Evolutionary conservation across 2,113 vertebrate genomes (phyloP).

Genomic region (Carassius carassius): DNA sequence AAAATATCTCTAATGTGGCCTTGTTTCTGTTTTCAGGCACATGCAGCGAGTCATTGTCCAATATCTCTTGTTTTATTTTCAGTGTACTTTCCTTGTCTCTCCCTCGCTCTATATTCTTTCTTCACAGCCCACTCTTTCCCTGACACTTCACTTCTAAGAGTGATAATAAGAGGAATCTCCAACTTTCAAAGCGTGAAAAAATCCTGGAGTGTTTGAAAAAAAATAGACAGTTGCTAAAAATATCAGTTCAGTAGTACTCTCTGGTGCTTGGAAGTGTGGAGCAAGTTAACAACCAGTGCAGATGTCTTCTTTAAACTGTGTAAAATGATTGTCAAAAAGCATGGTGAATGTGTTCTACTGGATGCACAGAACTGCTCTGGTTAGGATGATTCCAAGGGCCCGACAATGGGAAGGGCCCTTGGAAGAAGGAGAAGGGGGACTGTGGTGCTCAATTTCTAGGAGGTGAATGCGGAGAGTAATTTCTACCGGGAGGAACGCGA

Average conservation of each 20-base stretch:
- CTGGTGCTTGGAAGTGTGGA: neutral
- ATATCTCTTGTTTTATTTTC: constrained; percentile 6
- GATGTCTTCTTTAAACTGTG: neutral
- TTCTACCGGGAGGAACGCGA: no score
- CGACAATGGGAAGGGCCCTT: no score
- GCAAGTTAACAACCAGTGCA: neutral
- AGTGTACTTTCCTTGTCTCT: constrained; percentile 10
- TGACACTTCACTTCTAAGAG: constrained; percentile 2
- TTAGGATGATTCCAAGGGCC: neutral
- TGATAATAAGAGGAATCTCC: constrained; percentile 29
- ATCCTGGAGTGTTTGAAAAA: neutral
- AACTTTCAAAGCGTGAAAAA: neutral
- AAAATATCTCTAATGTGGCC: constrained; percentile 22
- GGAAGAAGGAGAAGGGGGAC: no score
- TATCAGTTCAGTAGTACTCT: constrained; percentile 11
- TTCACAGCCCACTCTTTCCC: constrained; percentile 3
- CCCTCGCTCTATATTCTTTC: neutral
- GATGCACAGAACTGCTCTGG: neutral
- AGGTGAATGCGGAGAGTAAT: no score
- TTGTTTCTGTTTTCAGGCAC: constrained; percentile 31
- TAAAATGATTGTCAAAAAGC: neutral
- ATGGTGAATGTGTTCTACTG: neutral
- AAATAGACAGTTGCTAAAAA: constrained; percentile 8
- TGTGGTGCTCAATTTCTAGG: no score
- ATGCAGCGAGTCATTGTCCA: neutral